phyloP scores from a whole-genome alignment of 2,113 vertebrate genomes.

The Dipodomys spectabilis region DNA sequence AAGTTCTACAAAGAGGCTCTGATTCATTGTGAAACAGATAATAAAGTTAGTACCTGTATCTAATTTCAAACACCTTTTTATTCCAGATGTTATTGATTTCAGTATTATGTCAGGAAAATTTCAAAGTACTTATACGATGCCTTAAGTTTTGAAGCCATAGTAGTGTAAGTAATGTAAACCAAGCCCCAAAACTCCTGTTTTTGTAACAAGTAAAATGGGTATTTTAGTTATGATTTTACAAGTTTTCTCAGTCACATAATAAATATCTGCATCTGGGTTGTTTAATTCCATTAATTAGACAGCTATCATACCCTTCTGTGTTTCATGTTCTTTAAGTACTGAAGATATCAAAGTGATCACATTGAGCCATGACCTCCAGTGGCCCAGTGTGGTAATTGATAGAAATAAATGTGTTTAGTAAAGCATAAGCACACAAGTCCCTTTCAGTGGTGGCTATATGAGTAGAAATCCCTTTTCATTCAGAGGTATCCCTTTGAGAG shows the following conservation, averaged over 20 bases:
- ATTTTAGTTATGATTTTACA: constrained; percentile 47
- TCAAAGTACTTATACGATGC: neutral
- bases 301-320: neutral
- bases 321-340: neutral
- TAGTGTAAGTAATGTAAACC: neutral
- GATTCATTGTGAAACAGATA: constrained; percentile 97
- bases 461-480: neutral
- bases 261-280: neutral
- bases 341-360: neutral
- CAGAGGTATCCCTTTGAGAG: neutral
- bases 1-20: constrained; percentile 99
- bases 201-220: constrained; percentile 2
- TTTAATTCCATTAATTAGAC: neutral
- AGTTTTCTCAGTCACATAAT: neutral
- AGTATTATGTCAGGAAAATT: constrained; percentile 7
- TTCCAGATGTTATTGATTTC: constrained; percentile 34
- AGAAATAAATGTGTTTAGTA: neutral
- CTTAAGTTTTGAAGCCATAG: neutral
- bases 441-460: neutral
- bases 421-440: neutral
- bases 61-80: constrained; percentile 35
- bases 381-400: neutral
- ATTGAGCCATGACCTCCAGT: neutral
- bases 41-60: constrained; percentile 91
- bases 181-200: neutral